Base-by-base conservation (phyloP, 2,113 vertebrate genomes). In the Hippolais icterina region DNA sequence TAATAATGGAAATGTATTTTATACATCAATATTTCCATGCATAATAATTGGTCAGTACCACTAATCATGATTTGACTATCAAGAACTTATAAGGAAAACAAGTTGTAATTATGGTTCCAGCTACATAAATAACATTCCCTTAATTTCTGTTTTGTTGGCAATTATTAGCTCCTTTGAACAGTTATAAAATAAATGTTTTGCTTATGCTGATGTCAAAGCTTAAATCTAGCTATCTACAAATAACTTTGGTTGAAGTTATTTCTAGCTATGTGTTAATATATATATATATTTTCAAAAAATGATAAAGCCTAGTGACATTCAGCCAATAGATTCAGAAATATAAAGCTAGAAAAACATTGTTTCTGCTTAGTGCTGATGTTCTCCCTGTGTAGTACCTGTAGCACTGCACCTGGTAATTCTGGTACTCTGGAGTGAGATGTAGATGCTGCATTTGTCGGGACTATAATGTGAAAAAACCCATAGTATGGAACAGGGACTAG, bases 401-500 rank as follows among this genome's bases (percentile, higher is more conserved):
- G 15, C 37, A 52, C 4, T 27, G 5, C 8, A 53, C 68, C 33
- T 90, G 56, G 9, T 3, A 47, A 3, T 64, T 85, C 39, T 72
- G 44, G 7, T 52, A 9, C 5, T 56, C 16, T 54, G 21, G 42
- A 79, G 12, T 52, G 49, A 85, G 50, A 82, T 37, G 25, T 60
- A 64, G 54, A 56, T 23, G 27, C 11, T 44, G 12, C 27, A 39
- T 59, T 71, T 69, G 15, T 44, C 44, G 15, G 33, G 14, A 35
- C 3, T 85, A 6, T 19, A 68, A 46, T 33, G 16, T 2, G 3
- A 28, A 64, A 66, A 86, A 11, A 6, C 0, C 2, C 9, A 1
- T 4, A 56, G 11, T 27, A 47, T 6, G 5, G 15, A 87, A 27
- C 2, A 65, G 21, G 2, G 10, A 50, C 31, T 25, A 37, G n/a